Evolutionary conservation across 1,140 invertebrate genomes (phyloP).

Genomic region (Calliphora vicina): DNA sequence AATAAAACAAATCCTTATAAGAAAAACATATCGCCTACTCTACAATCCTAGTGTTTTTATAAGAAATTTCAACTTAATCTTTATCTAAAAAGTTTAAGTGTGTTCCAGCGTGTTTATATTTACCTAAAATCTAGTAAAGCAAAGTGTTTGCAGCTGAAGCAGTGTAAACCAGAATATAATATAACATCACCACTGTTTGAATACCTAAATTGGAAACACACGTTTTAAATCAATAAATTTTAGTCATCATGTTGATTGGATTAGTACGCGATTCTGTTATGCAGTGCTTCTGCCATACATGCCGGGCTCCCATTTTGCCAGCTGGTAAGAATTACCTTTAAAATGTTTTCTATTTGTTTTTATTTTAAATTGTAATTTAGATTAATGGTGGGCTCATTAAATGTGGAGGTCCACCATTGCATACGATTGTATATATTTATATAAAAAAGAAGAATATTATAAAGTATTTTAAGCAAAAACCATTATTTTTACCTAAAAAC

Average conservation of each 20-base stretch:
- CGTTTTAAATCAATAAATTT: constrained; percentile 39
- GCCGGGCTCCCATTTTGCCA: constrained; percentile 78
- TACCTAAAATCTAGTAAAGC: neutral
- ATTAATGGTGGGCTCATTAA: neutral
- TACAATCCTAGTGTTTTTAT: too few relatives aligned
- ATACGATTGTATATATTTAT: neutral
- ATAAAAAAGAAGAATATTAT: neutral
- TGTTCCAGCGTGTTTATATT: too few relatives aligned
- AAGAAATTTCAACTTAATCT: too few relatives aligned
- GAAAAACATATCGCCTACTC: neutral
- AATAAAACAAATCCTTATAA: neutral
- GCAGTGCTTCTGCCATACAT: constrained; percentile 90
- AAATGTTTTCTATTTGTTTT: neutral
- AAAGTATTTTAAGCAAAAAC: constrained; percentile 16
- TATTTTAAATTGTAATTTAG: neutral
- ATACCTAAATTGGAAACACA: neutral
- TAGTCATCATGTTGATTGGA: constrained; percentile 76
- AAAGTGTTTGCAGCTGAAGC: neutral
- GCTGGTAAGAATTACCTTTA: constrained; percentile 69
- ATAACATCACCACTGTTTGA: neutral
- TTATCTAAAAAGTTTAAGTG: too few relatives aligned
- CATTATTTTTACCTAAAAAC: neutral
- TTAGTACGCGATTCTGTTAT: constrained; percentile 85
- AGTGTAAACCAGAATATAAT: too few relatives aligned
- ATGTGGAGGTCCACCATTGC: neutral